These are phyloP conservation scores for Auanema sp. DNA, from an alignment of 2,888 invertebrate genomes.

Conservation along the genomic window DNA sequence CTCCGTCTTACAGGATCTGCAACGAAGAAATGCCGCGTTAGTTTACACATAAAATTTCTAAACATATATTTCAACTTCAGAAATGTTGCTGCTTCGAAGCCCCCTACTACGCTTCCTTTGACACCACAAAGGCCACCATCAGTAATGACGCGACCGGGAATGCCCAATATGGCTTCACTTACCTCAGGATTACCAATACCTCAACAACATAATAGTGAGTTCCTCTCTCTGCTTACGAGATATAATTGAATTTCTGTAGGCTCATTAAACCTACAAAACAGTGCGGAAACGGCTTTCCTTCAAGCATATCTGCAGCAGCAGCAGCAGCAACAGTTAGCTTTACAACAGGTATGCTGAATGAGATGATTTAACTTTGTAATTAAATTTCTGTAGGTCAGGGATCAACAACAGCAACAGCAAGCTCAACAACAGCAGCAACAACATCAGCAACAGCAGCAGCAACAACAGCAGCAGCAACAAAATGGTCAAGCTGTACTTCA, in stretches of 20 bases:
- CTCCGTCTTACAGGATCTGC: slow-evolving; percentile 30
- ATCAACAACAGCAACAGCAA: slow-evolving; percentile 14
- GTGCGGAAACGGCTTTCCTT: slow-evolving; percentile 20
- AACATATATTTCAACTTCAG: slow-evolving; percentile 10
- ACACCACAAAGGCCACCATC: slow-evolving; percentile 18
- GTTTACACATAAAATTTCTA: not conserved
- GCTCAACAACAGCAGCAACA: slow-evolving; percentile 24
- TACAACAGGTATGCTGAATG: not conserved
- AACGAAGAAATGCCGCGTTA: slow-evolving; percentile 24
- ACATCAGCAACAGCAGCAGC: slow-evolving; percentile 14
- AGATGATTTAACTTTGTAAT: not conserved
- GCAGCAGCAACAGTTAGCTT: slow-evolving; percentile 15
- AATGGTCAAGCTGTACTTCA: too few species aligned
- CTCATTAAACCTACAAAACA: slow-evolving; percentile 25
- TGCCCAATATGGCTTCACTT: slow-evolving; percentile 7
- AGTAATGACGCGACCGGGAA: slow-evolving; percentile 3
- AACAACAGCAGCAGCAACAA: slow-evolving; percentile 10
- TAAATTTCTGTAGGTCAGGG: slow-evolving; percentile 8
- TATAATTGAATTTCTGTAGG: slow-evolving; percentile 11
- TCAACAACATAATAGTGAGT: slow-evolving; percentile 8
- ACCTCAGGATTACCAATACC: slow-evolving; percentile 9
- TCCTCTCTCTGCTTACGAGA: not conserved
- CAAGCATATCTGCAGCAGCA: slow-evolving; percentile 20
- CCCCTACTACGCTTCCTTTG: slow-evolving; percentile 9
- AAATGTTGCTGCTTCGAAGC: slow-evolving; percentile 13